These are phyloP conservation scores for Alloscopus bannaensis DNA, from an alignment of 2,888 invertebrate species.

Conservation along the genomic window DNA sequence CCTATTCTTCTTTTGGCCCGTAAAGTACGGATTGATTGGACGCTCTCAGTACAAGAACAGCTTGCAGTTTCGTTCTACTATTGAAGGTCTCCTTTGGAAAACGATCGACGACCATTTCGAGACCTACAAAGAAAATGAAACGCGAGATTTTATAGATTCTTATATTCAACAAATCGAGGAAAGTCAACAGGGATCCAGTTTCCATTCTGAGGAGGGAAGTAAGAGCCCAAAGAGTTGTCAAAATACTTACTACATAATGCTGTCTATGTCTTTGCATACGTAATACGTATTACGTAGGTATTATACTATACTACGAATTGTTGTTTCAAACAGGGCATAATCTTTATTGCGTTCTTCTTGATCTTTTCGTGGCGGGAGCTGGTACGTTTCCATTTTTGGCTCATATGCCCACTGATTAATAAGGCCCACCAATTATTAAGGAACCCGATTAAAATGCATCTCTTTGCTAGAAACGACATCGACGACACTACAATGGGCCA, in stretches of 20 bases:
- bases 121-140: conserved; percentile 46
- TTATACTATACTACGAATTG: too few relatives aligned
- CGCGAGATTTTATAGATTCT: conserved; percentile 61
- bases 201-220: conserved; percentile 65
- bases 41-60: not conserved
- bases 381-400: conserved; percentile 8
- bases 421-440: too few relatives aligned
- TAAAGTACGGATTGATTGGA: conserved; percentile 54
- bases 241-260: conserved; percentile 5
- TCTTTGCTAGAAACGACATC: conserved; percentile 62
- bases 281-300: too few relatives aligned
- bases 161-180: conserved; percentile 61
- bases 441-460: not conserved
- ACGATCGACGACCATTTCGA: conserved; percentile 56
- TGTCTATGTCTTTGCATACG: conserved; percentile 6
- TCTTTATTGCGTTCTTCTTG: conserved; percentile 34
- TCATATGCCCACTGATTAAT: too few relatives aligned
- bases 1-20: conserved; percentile 46
- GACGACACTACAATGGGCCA: conserved; percentile 64
- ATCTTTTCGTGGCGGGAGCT: conserved; percentile 43
- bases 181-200: conserved; percentile 43
- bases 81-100: conserved; percentile 35
- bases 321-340: conserved; percentile 35
- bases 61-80: conserved; percentile 11
- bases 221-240: conserved; percentile 17